phyloP scores from a whole-genome alignment of 2,797 vertebrate genomes.

The Onychomys leucogaster region DNA sequence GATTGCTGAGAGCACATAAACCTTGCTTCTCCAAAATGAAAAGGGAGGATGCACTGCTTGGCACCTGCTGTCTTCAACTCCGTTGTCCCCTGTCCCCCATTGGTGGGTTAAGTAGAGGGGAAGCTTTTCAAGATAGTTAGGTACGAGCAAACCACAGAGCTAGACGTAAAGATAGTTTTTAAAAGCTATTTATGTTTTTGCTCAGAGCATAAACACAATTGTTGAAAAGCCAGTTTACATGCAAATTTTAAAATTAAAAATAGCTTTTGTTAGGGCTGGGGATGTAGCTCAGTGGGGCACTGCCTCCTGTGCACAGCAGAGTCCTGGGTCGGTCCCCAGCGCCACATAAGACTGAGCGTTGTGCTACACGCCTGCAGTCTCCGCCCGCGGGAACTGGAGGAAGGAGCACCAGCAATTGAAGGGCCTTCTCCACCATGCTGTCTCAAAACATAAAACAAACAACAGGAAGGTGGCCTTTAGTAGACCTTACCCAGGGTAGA shows the following conservation, averaged over 20 bases:
- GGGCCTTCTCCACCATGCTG: not conserved
- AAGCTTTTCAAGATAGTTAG: not conserved
- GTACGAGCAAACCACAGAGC: not conserved
- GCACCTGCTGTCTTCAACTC: not conserved
- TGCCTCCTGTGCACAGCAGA: not conserved
- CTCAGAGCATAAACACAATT: not conserved
- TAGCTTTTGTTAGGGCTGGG: not conserved
- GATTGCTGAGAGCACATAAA: rapidly evolving
- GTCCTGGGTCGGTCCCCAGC: not conserved
- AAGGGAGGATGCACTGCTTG: rapidly evolving
- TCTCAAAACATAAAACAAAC: not conserved
- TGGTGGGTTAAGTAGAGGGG: not conserved
- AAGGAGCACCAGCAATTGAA: not conserved
- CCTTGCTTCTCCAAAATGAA: not conserved
- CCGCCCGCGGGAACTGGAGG: not conserved
- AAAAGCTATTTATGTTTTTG: not conserved
- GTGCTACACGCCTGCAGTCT: not conserved
- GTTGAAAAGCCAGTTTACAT: not conserved
- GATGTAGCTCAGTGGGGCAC: not conserved
- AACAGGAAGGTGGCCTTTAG: not conserved
- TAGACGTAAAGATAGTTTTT: not conserved
- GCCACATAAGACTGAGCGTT: not conserved
- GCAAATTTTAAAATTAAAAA: constrained; percentile 25
- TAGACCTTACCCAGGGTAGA: no score
- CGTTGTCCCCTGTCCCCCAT: rapidly evolving